Percentiles rank a stretch among this genome's conserved stretches.
phyloP scores from a whole-genome alignment of 2,113 vertebrate genomes.

The Sinocyclocheilus grahami region DNA sequence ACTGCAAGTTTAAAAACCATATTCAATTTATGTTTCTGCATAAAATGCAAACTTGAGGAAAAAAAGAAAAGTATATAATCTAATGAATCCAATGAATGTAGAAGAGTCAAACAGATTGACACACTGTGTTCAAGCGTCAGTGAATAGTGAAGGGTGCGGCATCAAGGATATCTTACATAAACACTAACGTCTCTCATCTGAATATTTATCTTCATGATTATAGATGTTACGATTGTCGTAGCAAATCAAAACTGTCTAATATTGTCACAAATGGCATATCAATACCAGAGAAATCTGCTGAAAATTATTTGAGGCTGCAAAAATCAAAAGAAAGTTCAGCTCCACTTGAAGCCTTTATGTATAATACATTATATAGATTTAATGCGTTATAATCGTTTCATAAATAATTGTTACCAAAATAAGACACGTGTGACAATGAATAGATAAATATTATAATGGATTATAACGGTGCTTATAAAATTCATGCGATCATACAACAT shows the following conservation, averaged over 20 bases:
- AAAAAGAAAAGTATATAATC: not conserved
- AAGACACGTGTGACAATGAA: not conserved
- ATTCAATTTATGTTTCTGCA: too few species aligned
- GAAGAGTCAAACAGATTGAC: not conserved
- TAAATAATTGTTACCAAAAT: not conserved
- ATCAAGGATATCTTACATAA: not conserved
- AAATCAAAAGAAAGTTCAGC: not conserved
- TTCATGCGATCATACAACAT: not conserved
- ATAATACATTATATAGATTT: not conserved
- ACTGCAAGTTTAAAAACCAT: too few species aligned
- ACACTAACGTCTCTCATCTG: not conserved
- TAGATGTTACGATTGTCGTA: not conserved
- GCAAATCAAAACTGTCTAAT: not conserved
- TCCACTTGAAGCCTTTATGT: not conserved
- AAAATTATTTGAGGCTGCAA: not conserved
- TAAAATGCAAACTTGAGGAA: too few species aligned
- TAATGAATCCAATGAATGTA: not conserved
- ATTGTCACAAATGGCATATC: not conserved
- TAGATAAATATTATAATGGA: not conserved
- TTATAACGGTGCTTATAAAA: not conserved
- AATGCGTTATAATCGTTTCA: not conserved
- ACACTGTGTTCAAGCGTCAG: not conserved
- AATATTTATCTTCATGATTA: not conserved
- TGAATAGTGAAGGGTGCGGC: not conserved
- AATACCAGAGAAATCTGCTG: not conserved